Percentiles rank a stretch among this genome's conserved stretches.
Conservation (phyloP, 2,797 vertebrate species). For the Sibirionetta formosa region DNA sequence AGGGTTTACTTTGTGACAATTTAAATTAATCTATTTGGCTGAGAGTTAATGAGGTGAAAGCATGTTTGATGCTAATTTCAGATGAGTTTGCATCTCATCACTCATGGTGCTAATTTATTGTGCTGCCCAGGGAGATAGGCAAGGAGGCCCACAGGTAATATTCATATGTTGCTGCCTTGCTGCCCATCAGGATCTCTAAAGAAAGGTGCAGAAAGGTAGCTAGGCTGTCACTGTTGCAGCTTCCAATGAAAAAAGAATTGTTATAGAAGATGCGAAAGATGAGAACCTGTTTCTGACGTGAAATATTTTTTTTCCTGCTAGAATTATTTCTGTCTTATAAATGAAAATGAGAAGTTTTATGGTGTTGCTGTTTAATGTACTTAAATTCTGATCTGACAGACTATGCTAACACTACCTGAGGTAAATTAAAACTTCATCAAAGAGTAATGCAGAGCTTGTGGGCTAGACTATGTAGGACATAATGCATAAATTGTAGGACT, state of each 20-base stretch:
- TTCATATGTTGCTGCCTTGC: not conserved
- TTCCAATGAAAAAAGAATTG: not conserved
- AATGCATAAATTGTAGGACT: not conserved
- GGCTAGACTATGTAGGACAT: not conserved
- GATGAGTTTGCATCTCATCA: not conserved
- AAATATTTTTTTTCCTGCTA: not conserved
- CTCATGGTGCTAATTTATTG: rapidly evolving
- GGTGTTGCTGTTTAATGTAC: slow-evolving; percentile 43
- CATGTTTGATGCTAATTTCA: not conserved
- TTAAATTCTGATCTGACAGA: slow-evolving; percentile 46
- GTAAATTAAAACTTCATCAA: slow-evolving; percentile 60
- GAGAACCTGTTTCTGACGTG: not conserved
- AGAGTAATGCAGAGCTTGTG: slow-evolving; percentile 11
- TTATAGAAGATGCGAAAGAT: not conserved
- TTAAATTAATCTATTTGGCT: not conserved
- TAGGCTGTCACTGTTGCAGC: not conserved
- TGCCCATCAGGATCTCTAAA: not conserved
- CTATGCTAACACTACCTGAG: not conserved
- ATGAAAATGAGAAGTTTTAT: slow-evolving; percentile 49
- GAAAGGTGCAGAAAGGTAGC: not conserved
- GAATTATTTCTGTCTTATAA: slow-evolving; percentile 27
- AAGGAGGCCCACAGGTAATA: not conserved
- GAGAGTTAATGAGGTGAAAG: not conserved
- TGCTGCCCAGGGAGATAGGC: not conserved
- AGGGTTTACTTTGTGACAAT: not conserved